Conservation (phyloP, 2,113 vertebrate genomes). For the Etheostoma cragini region DNA sequence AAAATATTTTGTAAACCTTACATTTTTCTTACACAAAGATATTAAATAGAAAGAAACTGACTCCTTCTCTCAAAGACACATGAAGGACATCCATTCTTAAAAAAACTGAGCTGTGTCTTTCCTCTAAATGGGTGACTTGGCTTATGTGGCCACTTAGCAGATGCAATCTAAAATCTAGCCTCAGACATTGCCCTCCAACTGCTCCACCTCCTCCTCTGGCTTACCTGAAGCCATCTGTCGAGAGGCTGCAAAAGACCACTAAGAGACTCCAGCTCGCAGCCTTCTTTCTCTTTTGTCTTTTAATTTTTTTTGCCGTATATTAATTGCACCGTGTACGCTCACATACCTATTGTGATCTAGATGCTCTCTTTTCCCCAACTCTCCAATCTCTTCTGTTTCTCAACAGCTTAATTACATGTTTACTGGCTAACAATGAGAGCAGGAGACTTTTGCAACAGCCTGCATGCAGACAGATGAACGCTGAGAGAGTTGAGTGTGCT, state of each 20-base stretch:
- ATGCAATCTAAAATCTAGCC: slow-evolving; percentile 42
- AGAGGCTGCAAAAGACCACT: slow-evolving; percentile 27
- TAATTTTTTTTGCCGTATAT: slow-evolving; percentile 27
- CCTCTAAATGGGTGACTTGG: slow-evolving; percentile 12
- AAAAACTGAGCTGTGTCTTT: background rate
- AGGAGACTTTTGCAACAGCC: background rate
- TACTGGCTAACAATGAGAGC: background rate
- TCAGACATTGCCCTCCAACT: slow-evolving; percentile 31
- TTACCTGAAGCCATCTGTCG: slow-evolving; percentile 54
- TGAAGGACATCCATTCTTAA: background rate
- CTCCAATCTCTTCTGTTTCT: slow-evolving; percentile 18
- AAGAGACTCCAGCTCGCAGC: slow-evolving; percentile 15
- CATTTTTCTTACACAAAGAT: background rate
- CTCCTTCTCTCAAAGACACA: slow-evolving; percentile 3
- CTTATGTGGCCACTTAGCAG: slow-evolving; percentile 35
- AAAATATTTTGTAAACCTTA: too few relatives aligned
- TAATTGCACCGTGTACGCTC: slow-evolving; percentile 6
- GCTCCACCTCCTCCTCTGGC: slow-evolving; percentile 42
- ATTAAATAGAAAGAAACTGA: background rate
- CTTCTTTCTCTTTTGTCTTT: slow-evolving; percentile 46
- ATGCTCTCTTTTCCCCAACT: slow-evolving; percentile 21
- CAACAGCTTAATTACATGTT: slow-evolving; percentile 21
- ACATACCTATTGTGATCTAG: background rate
- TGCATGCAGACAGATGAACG: background rate
- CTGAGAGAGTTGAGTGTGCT: background rate